Conservation (phyloP, 1,140 invertebrate genomes). For the Battus philenor region DNA sequence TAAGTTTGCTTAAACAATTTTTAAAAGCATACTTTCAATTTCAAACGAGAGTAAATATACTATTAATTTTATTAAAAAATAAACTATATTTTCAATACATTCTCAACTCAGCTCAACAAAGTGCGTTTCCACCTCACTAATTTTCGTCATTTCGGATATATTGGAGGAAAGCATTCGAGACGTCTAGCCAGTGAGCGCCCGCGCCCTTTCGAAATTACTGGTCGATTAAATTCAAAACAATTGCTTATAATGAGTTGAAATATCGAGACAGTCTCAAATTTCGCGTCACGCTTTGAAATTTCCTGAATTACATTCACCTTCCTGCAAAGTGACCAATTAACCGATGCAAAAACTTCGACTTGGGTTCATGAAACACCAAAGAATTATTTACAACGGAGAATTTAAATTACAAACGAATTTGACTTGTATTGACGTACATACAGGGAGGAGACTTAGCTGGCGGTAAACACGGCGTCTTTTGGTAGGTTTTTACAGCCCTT, state of each 20-base stretch:
- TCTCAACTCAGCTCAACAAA: no score
- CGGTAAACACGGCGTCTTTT: constrained; percentile 31
- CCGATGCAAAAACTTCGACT: constrained; percentile 26
- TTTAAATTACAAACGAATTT: background rate
- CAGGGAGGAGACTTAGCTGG: background rate
- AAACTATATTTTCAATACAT: no score
- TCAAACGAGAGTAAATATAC: no score
- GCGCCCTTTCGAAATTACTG: background rate
- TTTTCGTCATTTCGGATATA: no score
- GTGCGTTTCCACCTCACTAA: no score
- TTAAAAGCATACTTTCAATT: no score
- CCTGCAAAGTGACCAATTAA: constrained; percentile 52
- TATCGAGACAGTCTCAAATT: constrained; percentile 23
- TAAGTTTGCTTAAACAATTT: no score
- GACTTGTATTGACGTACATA: background rate
- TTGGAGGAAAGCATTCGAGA: no score
- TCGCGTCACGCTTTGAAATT: constrained; percentile 38
- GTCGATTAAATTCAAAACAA: constrained; percentile 4
- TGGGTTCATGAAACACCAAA: constrained; percentile 4
- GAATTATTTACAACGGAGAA: background rate
- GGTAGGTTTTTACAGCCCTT: constrained; percentile 60
- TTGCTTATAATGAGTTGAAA: background rate
- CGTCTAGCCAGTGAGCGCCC: background rate
- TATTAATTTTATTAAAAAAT: no score
- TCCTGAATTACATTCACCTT: constrained; percentile 39